phyloP scores from a whole-genome alignment of 92 coral and sea anemone genomes.

The Siderastrea radians region DNA sequence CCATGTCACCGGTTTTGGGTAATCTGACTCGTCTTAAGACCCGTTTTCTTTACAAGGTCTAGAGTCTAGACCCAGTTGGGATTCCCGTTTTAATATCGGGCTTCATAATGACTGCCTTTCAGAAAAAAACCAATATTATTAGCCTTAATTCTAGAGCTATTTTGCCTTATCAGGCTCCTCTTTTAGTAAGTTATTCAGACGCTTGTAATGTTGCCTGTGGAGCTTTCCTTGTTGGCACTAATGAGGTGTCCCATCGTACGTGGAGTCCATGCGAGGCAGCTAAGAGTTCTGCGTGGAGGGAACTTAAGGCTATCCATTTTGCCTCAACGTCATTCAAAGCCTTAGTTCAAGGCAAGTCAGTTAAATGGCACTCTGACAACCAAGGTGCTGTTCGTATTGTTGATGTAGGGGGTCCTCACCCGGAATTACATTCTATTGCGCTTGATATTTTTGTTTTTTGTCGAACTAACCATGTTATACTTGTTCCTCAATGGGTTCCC shows the following conservation, averaged over 20 bases:
- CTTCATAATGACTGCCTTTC: not conserved
- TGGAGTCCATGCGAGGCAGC: too few relatives aligned
- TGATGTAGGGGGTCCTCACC: conserved; percentile 39
- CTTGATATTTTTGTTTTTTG: conserved; percentile 12
- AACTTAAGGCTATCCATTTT: conserved; percentile 22
- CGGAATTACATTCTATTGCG: conserved; percentile 36
- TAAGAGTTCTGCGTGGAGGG: too few relatives aligned
- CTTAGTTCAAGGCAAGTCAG: conserved; percentile 9
- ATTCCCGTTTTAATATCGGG: conserved; percentile 38
- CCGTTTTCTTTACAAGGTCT: too few relatives aligned
- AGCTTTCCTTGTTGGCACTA: too few relatives aligned
- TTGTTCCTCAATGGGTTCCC: conserved; percentile 32
- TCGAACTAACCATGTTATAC: conserved; percentile 1
- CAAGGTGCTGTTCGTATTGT: conserved; percentile 35
- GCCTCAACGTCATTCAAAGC: conserved; percentile 9
- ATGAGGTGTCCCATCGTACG: too few relatives aligned
- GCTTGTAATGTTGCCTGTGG: conserved; percentile 15
- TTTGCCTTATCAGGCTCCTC: not conserved
- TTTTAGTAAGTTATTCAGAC: conserved; percentile 44
- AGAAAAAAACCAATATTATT: too few relatives aligned
- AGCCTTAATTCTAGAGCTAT: conserved; percentile 16
- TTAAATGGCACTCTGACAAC: conserved; percentile 56
- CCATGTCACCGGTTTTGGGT: too few relatives aligned
- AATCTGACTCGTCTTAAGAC: too few relatives aligned
- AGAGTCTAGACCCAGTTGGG: not conserved